Evolutionary conservation across 2,888 invertebrate species (phyloP), one percentile per base, ranked within the genome.

Genomic region (Formica aserva): DNA sequence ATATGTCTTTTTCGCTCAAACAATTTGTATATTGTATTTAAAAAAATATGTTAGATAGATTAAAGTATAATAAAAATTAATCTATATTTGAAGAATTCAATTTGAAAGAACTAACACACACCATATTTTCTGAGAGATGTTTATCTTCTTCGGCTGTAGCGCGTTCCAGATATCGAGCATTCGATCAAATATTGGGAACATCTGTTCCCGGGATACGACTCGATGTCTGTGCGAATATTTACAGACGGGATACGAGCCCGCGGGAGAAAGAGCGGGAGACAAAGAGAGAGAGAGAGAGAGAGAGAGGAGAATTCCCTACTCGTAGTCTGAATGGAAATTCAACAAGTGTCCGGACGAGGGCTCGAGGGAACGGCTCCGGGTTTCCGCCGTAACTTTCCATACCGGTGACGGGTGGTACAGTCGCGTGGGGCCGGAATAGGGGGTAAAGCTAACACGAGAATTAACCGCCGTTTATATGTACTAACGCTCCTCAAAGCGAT

Each of bases 271-370:
- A 15, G 11, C n/a, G 22, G 29, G 38, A 55, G 13, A 55, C 22
- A 62, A 35, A 5, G 18, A 48, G 3, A 57, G 26, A 55, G 80
- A 71, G 66, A n/a, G n/a, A n/a, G 45, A 5, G 18, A 48, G 3
- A 57, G 26, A 55, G 80, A 71, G 66, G 41, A 77, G 69, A 77
- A 55, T 77, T 82, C 83, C 74, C 76, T 82, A 62, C 82, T 85
- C 60, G 55, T 81, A 74, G 66, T 84, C 67, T 84, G 87, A 90
- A 86, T 88, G 88, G 90, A 87, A 90, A 90, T 89, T 89, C 89
- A 89, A 89, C 89, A 89, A 89, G 89, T 88, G 89, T 85, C 87
- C 85, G 84, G 62, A 78, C 75, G 84, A 81, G 72, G 83, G 15
- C 85, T 82, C 83, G 83, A 74, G 84, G 80, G 84, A 88, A 80